Conservation (phyloP, 2,888 invertebrate genomes). For the Bimastos eiseni region DNA sequence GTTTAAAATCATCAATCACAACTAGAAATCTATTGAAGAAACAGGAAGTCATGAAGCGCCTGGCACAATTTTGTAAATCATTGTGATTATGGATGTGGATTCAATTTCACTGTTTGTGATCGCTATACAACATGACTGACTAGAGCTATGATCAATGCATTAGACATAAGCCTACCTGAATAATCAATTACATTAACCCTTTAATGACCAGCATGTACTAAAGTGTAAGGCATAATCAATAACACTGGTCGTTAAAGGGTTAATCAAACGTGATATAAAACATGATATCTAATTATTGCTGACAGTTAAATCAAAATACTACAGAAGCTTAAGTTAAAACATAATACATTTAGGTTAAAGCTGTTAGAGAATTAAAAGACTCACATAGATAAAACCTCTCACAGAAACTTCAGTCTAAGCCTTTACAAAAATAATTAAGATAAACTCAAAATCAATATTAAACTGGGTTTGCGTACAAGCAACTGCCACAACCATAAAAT, state of each 20-base stretch:
- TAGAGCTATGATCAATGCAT: slow-evolving; percentile 2
- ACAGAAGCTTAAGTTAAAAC: neutral
- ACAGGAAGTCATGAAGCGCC: neutral
- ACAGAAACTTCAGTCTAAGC: neutral
- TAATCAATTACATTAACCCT: neutral
- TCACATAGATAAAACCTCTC: neutral
- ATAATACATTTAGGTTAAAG: neutral
- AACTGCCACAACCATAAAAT: neutral
- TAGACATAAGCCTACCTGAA: neutral
- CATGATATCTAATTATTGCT: neutral
- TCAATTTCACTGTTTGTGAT: neutral
- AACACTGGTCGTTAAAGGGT: too few relatives aligned
- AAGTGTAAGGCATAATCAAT: too few relatives aligned
- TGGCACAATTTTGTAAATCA: neutral
- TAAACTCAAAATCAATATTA: neutral
- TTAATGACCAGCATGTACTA: too few relatives aligned
- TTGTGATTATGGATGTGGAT: neutral
- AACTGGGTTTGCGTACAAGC: neutral
- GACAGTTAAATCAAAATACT: neutral
- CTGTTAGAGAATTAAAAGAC: neutral
- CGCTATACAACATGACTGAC: neutral
- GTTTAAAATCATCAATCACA: too few relatives aligned
- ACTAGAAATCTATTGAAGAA: neutral
- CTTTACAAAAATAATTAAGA: neutral
- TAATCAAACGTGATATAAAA: too few relatives aligned